Conservation (phyloP, 2,888 invertebrate species). For the Nipponacmea schrenckii region DNA sequence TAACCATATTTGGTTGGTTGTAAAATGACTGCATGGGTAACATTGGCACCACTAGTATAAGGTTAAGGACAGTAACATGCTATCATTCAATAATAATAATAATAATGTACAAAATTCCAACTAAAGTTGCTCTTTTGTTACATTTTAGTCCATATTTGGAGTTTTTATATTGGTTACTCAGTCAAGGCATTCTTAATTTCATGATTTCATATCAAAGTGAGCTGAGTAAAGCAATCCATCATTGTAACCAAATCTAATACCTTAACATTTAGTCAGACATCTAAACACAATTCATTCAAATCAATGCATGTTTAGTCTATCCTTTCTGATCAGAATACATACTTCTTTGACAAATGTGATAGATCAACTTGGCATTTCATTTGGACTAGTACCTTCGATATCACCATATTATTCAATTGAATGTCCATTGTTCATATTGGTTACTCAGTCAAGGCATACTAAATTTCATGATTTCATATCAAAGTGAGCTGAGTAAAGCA, state of each 20-base stretch:
- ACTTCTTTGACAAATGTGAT: too few relatives aligned
- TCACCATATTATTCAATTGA: too few relatives aligned
- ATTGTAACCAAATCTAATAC: neutral
- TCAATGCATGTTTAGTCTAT: too few relatives aligned
- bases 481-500: slow-evolving; percentile 6
- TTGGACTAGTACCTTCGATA: too few relatives aligned
- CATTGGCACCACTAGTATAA: slow-evolving; percentile 78
- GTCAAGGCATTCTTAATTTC: neutral
- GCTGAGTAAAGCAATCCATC: slow-evolving; percentile 3
- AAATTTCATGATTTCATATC: neutral
- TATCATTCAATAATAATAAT: too few relatives aligned
- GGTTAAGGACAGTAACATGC: slow-evolving; percentile 5
- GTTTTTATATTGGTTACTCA: neutral
- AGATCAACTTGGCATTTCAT: too few relatives aligned
- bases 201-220: neutral
- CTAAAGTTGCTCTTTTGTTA: too few relatives aligned
- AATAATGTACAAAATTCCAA: too few relatives aligned
- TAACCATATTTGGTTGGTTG: slow-evolving; percentile 90
- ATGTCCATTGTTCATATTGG: neutral
- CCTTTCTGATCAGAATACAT: too few relatives aligned
- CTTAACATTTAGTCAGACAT: too few relatives aligned
- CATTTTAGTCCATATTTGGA: too few relatives aligned
- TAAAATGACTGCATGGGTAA: slow-evolving; percentile 91
- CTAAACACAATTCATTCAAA: too few relatives aligned
- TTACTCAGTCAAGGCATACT: neutral